Evolutionary conservation across 2,888 invertebrate genomes (phyloP), one percentile per base, ranked within the genome.

Genomic region (Chloroclystis v-ata): DNA sequence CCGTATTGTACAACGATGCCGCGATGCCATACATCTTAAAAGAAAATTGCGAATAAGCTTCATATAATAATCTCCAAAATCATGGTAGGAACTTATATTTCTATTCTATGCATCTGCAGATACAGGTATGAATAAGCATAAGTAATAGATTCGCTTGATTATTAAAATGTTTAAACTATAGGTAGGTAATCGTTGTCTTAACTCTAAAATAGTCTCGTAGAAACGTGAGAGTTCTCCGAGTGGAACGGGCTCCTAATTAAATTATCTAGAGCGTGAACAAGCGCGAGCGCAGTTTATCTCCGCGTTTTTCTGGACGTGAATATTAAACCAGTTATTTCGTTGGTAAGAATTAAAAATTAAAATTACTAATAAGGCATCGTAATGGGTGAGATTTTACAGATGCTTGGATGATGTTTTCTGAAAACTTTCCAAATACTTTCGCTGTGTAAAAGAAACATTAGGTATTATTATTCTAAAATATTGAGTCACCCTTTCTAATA

Each of bases 241-340:
- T 78, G 78, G 80, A 84, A 85, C 86, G 81, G 63, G 78, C 71
- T 84, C 86, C 85, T 84, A 87, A 87, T 86, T 85, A 84, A 82
- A 78, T 71, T 78, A 80, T 80, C 59, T 79, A 73, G 86, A 85
- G 80, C 86, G 80, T 78, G 66, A 78, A 69, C 67, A 67, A 65
- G 75, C 67, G 67, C 72, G 67, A 71, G 69, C 70, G 69, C 72
- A 69, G 72, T 72, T 60, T 62, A 72, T 69, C 59, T 58, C 64
- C 65, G 59, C 65, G 65, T 76, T 75, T 74, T 74, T 70, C 68
- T 70, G 63, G 60, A 60, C 54, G 54, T 55, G 65, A 72, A 65
- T 74, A 65, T 60, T n/a, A 67, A 67, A 60, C 59, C 57, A 57
- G 63, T 60, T 60, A 65, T 71, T 69, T 68, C 63, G 63, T 65